Conservation (phyloP, 2,888 invertebrate genomes). For the Spodoptera exigua region DNA sequence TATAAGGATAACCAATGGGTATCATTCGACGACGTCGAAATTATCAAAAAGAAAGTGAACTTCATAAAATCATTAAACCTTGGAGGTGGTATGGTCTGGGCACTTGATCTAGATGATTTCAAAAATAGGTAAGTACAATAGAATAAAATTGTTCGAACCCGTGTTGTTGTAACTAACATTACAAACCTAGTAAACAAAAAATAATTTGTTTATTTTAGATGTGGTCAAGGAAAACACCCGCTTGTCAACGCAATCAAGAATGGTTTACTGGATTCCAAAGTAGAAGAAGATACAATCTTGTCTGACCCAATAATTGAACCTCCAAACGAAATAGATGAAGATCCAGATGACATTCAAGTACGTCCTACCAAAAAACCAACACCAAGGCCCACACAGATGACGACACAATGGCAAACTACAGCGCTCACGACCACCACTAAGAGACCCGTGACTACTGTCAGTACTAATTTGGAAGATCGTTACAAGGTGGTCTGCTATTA, state of each 20-base stretch:
- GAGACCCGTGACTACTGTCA: conserved; percentile 63
- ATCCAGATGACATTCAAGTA: conserved; percentile 82
- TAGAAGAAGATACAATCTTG: conserved; percentile 64
- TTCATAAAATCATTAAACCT: conserved; percentile 93
- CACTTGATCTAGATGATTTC: conserved; percentile 96
- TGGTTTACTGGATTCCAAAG: conserved; percentile 89
- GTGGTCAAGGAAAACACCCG: conserved; percentile 94
- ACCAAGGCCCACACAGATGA: conserved; percentile 50
- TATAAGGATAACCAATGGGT: conserved; percentile 97
- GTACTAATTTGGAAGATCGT: conserved; percentile 68
- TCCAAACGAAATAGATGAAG: conserved; percentile 76
- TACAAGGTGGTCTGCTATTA: conserved; percentile 97
- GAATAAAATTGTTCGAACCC: not conserved
- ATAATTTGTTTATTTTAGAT: conserved; percentile 77
- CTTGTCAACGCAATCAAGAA: conserved; percentile 93
- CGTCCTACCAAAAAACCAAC: conserved; percentile 65
- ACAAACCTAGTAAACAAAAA: not conserved
- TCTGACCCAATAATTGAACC: conserved; percentile 68
- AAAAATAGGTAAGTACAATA: conserved; percentile 86
- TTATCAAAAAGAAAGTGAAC: conserved; percentile 94
- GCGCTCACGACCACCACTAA: conserved; percentile 70
- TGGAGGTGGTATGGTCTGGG: conserved; percentile 97
- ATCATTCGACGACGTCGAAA: conserved; percentile 95
- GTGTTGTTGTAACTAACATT: not conserved
- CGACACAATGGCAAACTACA: conserved; percentile 59